Conservation (phyloP, 2,797 vertebrate species). For the Crypturellus tataupa region DNA sequence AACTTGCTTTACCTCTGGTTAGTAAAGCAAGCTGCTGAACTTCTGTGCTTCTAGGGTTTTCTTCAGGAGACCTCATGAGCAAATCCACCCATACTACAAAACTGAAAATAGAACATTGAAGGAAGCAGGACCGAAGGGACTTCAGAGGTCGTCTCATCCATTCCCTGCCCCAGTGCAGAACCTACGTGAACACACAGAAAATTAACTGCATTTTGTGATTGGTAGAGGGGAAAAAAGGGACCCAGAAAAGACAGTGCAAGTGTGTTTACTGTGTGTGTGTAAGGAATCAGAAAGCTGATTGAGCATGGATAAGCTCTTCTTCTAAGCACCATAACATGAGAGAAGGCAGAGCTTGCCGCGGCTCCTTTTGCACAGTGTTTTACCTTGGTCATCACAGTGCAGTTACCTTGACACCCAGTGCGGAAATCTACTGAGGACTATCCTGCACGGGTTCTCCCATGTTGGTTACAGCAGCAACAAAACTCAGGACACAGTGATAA, state of each 20-base stretch:
- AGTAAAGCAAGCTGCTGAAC: not conserved
- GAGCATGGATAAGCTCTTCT: not conserved
- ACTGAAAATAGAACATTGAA: not conserved
- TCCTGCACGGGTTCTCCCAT: not conserved
- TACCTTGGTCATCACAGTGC: not conserved
- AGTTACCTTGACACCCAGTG: not conserved
- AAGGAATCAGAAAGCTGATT: not conserved
- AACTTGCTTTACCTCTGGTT: not conserved
- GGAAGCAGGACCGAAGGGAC: not conserved
- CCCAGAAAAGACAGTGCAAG: not conserved
- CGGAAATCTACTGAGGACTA: not conserved
- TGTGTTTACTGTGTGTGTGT: not conserved
- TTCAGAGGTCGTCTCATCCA: not conserved
- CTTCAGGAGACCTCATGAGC: not conserved
- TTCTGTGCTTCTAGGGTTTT: not conserved
- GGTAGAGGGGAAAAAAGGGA: not conserved
- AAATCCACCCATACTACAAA: not conserved
- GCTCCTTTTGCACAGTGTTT: not conserved
- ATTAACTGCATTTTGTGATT: not conserved
- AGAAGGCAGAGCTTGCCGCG: not conserved
- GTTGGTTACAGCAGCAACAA: not conserved
- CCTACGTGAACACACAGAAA: not conserved
- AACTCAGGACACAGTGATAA: not conserved
- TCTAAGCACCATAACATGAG: not conserved
- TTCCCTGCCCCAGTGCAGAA: not conserved